These are phyloP conservation scores for Temnothorax ravouxi DNA, from an alignment of 2,888 invertebrate species.

Conservation along the genomic window DNA sequence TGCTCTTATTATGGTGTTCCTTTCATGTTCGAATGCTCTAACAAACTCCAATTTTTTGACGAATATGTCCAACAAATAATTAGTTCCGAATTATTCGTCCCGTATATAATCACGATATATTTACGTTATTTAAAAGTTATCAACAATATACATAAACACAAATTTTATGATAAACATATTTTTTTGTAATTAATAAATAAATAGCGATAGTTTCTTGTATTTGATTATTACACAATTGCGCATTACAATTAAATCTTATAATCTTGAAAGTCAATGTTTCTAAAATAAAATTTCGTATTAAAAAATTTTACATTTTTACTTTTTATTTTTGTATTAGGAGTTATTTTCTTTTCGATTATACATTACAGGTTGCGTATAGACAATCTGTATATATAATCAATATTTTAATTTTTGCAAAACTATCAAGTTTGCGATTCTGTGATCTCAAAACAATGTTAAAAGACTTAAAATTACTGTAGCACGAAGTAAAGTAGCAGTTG, in stretches of 20 bases:
- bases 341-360: neutral
- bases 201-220: neutral
- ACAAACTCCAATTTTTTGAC: slow-evolving; percentile 13
- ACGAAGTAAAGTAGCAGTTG: neutral
- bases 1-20: slow-evolving; percentile 13
- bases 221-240: too few relatives aligned
- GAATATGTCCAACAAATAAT: slow-evolving; percentile 10
- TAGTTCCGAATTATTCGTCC: neutral
- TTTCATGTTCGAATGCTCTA: neutral
- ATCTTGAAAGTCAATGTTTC: neutral
- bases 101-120: neutral
- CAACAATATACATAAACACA: neutral
- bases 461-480: neutral
- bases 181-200: neutral
- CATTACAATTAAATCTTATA: neutral
- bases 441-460: neutral
- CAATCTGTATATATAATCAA: neutral
- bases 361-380: neutral
- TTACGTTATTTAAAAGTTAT: neutral
- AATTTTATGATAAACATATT: neutral
- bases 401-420: neutral
- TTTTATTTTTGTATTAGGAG: neutral
- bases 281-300: neutral
- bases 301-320: neutral
- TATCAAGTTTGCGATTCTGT: neutral